Base-by-base conservation (phyloP, 1,140 invertebrate genomes). In the Drosophila sucinea region DNA sequence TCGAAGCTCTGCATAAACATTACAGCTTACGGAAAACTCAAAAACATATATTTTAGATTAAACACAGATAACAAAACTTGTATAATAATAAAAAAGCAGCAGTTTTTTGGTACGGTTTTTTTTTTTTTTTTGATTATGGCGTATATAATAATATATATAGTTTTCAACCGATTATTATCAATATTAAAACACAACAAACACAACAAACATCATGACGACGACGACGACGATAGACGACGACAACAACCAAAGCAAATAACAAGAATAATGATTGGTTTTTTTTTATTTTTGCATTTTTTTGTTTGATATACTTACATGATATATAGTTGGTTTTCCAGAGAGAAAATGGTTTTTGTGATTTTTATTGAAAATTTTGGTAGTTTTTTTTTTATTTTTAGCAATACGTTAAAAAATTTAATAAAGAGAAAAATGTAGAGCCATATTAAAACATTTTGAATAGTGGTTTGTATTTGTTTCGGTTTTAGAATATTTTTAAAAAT, bases 1-100 rank as follows among this genome's bases (percentile, higher is more conserved):
- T 89, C 84, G 84, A 89, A 89, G 84, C 84, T 89, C 84, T 84
- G 84, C 84, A 81, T 89, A 90, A 82, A 89, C 84, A 89, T 89
- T 89, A 89, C 84, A 89, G 84, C 81, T 84, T 77, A 90, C 77
- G 80, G 78, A 80, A 61, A 85, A 86, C 81, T 75, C 62, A 86
- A 85, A 72, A 63, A 6, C 54, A 60, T 73, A 68, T 57, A 61
- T 32, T 41, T 33, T 51, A 27, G 44, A 51, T 51, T 51, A 51
- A 51, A 51, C 44, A 27, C 44, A 51, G 44, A 51, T 51, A 51
- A 51, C 44, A 51, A 51, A 51, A 51, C 44, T 51, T 51, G 27
- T 25, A 10, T 51, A 51, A 51, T 51, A 27, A 27, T 27, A 70
- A 73, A 64, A 29, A 70, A 76, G 73, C 73, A 67, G 41, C 54